Evolutionary conservation across 2,113 vertebrate genomes (phyloP).

Genomic region (Paradisaea rubra): DNA sequence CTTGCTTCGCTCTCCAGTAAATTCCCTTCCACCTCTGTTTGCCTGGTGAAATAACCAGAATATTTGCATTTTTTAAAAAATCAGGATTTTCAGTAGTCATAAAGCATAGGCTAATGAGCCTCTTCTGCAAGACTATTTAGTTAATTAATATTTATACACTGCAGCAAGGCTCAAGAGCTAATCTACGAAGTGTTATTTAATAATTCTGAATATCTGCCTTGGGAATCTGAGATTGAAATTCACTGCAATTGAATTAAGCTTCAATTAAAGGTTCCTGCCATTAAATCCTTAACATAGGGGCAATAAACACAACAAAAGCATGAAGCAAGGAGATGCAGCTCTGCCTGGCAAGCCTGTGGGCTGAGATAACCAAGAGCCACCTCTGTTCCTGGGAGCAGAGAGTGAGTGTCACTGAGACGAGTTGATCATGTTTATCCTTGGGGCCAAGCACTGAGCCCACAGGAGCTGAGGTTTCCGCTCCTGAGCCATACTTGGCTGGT

Average conservation of each 20-base stretch:
- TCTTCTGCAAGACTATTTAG: neutral
- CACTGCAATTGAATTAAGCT: neutral
- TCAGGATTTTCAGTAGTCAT: neutral
- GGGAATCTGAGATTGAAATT: neutral
- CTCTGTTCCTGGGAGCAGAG: neutral
- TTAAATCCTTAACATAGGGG: neutral
- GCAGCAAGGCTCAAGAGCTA: neutral
- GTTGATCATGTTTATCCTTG: rapidly evolving
- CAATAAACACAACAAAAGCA: neutral
- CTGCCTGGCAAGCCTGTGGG: neutral
- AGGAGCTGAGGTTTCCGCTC: neutral
- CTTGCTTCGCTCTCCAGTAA: neutral
- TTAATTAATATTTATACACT: neutral
- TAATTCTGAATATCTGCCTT: neutral
- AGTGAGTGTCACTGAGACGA: neutral
- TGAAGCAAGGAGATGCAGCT: neutral
- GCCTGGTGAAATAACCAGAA: neutral
- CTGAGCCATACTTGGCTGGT: rapidly evolving
- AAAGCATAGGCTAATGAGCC: neutral
- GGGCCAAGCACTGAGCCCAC: neutral
- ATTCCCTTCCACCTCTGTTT: neutral
- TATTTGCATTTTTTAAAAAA: neutral
- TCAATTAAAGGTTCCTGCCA: neutral
- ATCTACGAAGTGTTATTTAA: neutral
- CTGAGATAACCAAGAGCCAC: neutral